Conservation (phyloP, 2,888 invertebrate species). For the Erebia ligea region DNA sequence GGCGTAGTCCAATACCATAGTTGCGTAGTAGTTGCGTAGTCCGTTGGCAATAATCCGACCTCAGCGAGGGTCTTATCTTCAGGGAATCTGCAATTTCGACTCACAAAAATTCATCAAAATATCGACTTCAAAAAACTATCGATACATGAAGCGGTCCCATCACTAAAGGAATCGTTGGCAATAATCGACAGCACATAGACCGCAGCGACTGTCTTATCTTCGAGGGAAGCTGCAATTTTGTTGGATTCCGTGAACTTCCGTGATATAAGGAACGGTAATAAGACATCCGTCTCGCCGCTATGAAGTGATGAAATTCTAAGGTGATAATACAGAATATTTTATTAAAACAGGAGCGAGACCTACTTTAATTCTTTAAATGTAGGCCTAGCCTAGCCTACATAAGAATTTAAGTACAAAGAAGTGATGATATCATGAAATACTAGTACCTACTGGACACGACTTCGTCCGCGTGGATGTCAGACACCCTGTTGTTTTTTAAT, state of each 20-base stretch:
- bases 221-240: conserved; percentile 49
- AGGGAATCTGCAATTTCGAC: conserved; percentile 32
- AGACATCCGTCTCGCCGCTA: conserved; percentile 25
- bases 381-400: background rate
- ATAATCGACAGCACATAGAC: conserved; percentile 65
- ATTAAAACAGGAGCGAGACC: background rate
- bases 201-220: conserved; percentile 53
- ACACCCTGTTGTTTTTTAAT: no score
- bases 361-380: background rate
- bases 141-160: conserved; percentile 38
- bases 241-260: conserved; percentile 35
- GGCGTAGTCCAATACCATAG: no score
- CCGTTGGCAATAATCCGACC: no score
- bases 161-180: conserved; percentile 57
- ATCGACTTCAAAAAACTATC: conserved; percentile 22
- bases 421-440: no score
- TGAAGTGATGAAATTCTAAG: conserved; percentile 4
- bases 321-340: background rate
- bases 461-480: no score
- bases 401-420: no score
- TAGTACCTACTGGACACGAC: background rate
- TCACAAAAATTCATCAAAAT: no score
- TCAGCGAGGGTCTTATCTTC: conserved; percentile 47
- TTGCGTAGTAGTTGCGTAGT: no score
- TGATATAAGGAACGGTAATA: conserved; percentile 31